Conservation (phyloP, 2,113 vertebrate genomes). For the Xiphias gladius region DNA sequence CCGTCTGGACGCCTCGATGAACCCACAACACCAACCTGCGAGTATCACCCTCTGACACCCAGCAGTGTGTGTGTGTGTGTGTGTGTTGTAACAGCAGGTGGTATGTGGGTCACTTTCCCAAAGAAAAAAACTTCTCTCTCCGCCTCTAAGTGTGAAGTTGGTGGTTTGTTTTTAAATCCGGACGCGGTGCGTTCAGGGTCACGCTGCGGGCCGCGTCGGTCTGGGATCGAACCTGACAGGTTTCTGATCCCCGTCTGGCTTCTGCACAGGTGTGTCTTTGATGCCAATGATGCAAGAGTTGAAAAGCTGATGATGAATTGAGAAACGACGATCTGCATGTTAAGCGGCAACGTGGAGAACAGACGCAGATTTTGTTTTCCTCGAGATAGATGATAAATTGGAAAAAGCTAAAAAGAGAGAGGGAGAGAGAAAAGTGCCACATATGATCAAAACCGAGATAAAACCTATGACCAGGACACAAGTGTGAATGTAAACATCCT, state of each 20-base stretch:
- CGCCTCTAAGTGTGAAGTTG: background rate
- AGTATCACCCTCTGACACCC: conserved; percentile 35
- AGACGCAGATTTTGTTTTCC: no score
- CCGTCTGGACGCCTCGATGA: conserved; percentile 1
- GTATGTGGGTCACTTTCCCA: conserved; percentile 27
- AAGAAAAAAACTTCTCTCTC: background rate
- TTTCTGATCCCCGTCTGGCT: background rate
- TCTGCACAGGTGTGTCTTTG: background rate
- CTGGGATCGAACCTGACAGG: background rate
- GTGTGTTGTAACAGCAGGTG: conserved; percentile 17
- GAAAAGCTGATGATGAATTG: no score
- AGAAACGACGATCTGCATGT: background rate
- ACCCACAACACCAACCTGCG: conserved; percentile 11
- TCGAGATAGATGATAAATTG: no score
- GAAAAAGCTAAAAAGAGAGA: no score
- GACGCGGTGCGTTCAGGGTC: conserved; percentile 27
- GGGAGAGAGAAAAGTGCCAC: no score
- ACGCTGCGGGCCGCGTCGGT: background rate
- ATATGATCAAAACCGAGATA: no score
- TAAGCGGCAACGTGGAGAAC: background rate
- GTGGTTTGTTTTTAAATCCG: background rate
- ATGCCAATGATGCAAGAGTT: no score
- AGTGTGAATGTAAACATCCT: background rate
- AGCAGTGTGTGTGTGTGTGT: conserved; percentile 22
- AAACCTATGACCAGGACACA: background rate